Conservation (phyloP, 1,140 invertebrate species). For the Diorhabda sublineata region DNA sequence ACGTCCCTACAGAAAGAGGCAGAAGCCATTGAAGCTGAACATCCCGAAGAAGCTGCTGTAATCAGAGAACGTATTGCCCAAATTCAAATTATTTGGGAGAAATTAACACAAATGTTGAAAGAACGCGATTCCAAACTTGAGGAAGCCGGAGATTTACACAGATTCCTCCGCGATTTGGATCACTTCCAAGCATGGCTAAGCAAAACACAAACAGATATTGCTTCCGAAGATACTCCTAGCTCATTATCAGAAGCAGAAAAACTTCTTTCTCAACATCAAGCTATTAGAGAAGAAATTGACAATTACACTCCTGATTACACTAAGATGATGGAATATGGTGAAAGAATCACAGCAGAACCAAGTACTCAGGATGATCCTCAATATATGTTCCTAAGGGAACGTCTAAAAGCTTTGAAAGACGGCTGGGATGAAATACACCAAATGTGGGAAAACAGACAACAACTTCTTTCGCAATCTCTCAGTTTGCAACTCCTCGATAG, state of each 20-base stretch:
- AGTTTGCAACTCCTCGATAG: constrained; percentile 93
- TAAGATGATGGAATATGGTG: constrained; percentile 99
- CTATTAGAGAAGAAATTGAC: constrained; percentile 97
- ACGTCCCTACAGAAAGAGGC: constrained; percentile 91
- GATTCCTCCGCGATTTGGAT: constrained; percentile 97
- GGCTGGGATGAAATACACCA: constrained; percentile 98
- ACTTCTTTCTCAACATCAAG: constrained; percentile 92
- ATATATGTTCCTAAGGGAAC: constrained; percentile 97
- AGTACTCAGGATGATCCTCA: constrained; percentile 88
- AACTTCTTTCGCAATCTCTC: constrained; percentile 89
- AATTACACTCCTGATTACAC: constrained; percentile 97
- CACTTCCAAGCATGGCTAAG: constrained; percentile 97
- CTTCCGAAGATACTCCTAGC: constrained; percentile 96
- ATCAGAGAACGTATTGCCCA: constrained; percentile 88
- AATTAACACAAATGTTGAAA: constrained; percentile 95
- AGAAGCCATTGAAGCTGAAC: constrained; percentile 82
- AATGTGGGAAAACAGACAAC: constrained; percentile 99
- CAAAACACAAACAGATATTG: constrained; percentile 95
- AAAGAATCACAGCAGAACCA: constrained; percentile 78
- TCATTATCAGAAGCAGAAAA: constrained; percentile 95
- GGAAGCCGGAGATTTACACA: constrained; percentile 96
- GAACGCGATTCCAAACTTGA: constrained; percentile 97
- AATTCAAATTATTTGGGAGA: constrained; percentile 90
- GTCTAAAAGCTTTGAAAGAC: constrained; percentile 94
- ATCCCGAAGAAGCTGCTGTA: constrained; percentile 91